These are phyloP conservation scores for Girardinichthys multiradiatus DNA, from an alignment of 2,113 vertebrate genomes.

Conservation along the genomic window DNA sequence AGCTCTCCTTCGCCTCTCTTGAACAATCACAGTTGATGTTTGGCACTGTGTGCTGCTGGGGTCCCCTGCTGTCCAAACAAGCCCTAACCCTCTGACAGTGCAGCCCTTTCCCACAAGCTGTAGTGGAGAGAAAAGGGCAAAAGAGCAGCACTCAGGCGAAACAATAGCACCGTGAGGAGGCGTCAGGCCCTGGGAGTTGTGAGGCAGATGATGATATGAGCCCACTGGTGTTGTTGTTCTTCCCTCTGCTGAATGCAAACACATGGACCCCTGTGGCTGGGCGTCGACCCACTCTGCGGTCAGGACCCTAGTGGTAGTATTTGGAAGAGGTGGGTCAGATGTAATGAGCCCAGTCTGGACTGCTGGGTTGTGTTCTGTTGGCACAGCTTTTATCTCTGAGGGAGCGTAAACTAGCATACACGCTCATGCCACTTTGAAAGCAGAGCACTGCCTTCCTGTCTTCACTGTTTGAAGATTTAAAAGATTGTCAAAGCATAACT, in stretches of 20 bases:
- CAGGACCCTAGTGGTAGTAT: conserved; percentile 63
- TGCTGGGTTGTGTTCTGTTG: conserved; percentile 59
- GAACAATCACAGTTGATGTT: conserved; percentile 73
- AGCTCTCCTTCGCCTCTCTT: conserved; percentile 52
- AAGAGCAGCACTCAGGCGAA: conserved; percentile 75
- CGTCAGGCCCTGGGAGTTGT: conserved; percentile 71
- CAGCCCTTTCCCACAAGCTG: conserved; percentile 58
- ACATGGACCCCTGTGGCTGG: conserved; percentile 60
- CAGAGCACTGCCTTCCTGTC: conserved; percentile 39
- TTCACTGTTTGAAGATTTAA: conserved; percentile 46
- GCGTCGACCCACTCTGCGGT: conserved; percentile 67
- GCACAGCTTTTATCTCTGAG: conserved; percentile 29
- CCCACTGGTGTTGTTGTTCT: conserved; percentile 71
- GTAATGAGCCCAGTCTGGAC: conserved; percentile 71
- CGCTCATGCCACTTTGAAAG: conserved; percentile 37
- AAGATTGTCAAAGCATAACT: conserved; percentile 13
- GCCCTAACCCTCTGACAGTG: conserved; percentile 45
- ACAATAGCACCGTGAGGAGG: conserved; percentile 73
- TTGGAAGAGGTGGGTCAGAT: conserved; percentile 54
- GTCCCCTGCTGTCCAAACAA: conserved; percentile 72
- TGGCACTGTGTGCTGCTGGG: conserved; percentile 56
- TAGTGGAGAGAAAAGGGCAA: conserved; percentile 75
- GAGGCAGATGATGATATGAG: conserved; percentile 77
- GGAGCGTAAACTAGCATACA: conserved; percentile 21
- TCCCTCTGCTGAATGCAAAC: conserved; percentile 77